Base-by-base conservation (phyloP, 2,888 invertebrate genomes). In the Malthinus flaveolus region DNA sequence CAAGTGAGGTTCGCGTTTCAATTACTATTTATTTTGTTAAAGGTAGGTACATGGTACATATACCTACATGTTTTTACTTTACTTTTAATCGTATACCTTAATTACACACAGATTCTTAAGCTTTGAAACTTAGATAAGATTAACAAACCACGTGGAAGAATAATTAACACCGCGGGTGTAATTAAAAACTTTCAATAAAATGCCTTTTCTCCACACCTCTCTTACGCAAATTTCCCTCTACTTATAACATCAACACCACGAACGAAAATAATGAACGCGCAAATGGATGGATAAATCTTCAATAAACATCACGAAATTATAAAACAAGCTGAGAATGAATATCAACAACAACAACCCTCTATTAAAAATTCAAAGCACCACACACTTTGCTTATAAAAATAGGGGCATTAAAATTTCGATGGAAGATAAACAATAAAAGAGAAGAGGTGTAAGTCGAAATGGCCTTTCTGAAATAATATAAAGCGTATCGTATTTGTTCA, bases 1-100 rank as follows among this genome's bases (percentile, higher is more conserved):
- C 69, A 75, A 75, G 75, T 75, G 75, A 71, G 72, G 73, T 71
- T 72, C 66, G 62, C 45, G 55, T 59, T 59, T 33, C 50, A 63
- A 65, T 49, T 42, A 42, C 23, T 23, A 23, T 23, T 23, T 23
- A 23, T 23, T 23, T 23, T 23, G 23, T 23, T 23, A 23, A 23
- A 23, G 3, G 23, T 23, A 23, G 3, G 5, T 23, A 5, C 5
- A 23, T 5, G 3, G 23, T 23, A 23, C 23, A 23, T 23, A 5
- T 23, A 23, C 23, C 23, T 23, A 15, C 39, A 42, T 5, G 39
- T 42, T 42, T 42, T 42, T 42, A 23, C 39, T 42, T 42, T 42
- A 42, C 13, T 42, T 23, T 15, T 42, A 42, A 42, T 13, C 23
- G n/a, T n/a, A 42, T 23, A 23, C n/a, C 39, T 15, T 42, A 42